Evolutionary conservation across 2,888 invertebrate species (phyloP).

Genomic region (Rosalia funebris): DNA sequence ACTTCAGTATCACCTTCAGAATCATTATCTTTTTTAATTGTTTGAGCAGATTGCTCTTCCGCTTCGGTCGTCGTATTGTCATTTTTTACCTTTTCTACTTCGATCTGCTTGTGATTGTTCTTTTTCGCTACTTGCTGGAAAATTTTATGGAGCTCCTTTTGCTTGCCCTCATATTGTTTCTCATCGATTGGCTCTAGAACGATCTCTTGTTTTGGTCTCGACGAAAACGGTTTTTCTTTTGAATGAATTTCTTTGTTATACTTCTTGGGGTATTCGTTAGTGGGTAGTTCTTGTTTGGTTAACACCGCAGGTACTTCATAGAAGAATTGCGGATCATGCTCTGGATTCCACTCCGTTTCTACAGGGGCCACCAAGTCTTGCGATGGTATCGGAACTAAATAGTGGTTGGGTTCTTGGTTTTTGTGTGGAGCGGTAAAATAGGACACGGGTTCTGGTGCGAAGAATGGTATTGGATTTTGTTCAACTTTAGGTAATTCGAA

Average conservation of each 20-base stretch:
- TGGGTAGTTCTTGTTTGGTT: conserved; percentile 63
- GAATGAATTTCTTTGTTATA: conserved; percentile 65
- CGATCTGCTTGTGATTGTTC: conserved; percentile 66
- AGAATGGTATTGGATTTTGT: conserved; percentile 53
- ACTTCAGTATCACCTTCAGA: conserved; percentile 33
- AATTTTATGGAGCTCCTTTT: conserved; percentile 57
- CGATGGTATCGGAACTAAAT: conserved; percentile 61
- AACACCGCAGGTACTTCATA: conserved; percentile 61
- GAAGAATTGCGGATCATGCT: conserved; percentile 59
- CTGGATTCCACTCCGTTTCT: conserved; percentile 61
- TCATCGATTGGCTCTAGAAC: conserved; percentile 63
- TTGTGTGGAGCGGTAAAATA: conserved; percentile 52
- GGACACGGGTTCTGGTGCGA: conserved; percentile 52
- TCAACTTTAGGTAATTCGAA: conserved; percentile 56
- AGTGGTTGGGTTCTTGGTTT: conserved; percentile 44
- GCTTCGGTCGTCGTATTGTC: background rate
- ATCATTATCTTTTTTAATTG: conserved; percentile 14
- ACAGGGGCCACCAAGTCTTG: conserved; percentile 64
- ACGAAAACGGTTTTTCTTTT: conserved; percentile 55
- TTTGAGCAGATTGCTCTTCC: conserved; percentile 4
- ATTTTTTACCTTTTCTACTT: conserved; percentile 57
- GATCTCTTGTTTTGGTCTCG: conserved; percentile 65
- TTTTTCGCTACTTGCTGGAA: conserved; percentile 65
- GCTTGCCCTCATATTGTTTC: conserved; percentile 57
- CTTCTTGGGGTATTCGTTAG: conserved; percentile 71